A percentile compares a stretch with the other conserved stretches of the same genome.
phyloP scores from a whole-genome alignment of 2,888 invertebrate genomes.

The Marasmarcha lunaedactyla region DNA sequence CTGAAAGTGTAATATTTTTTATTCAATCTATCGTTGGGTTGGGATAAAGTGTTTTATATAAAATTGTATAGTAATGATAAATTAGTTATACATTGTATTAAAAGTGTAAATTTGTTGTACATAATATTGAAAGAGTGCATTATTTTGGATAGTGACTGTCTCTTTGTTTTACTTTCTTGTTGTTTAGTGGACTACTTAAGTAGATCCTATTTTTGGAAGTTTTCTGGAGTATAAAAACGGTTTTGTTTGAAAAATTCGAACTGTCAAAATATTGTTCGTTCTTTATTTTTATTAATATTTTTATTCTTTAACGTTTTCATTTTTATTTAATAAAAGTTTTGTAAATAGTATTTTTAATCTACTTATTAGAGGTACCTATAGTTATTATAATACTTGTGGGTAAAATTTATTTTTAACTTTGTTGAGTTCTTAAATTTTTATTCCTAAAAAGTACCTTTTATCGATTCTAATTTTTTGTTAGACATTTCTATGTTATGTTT shows the following conservation, averaged over 20 bases:
- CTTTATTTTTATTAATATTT: slow-evolving; percentile 10
- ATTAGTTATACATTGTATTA: slow-evolving; percentile 13
- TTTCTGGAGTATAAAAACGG: not conserved
- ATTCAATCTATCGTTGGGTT: not conserved
- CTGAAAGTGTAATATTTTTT: too few relatives aligned
- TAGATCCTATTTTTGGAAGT: not conserved
- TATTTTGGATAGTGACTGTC: slow-evolving; percentile 12
- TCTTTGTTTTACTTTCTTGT: not conserved
- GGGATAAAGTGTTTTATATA: slow-evolving; percentile 8
- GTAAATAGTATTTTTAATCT: slow-evolving; percentile 34
- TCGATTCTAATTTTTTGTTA: slow-evolving; percentile 31
- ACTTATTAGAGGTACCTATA: slow-evolving; percentile 40
- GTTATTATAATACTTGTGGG: slow-evolving; percentile 26
- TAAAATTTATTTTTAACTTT: slow-evolving; percentile 30
- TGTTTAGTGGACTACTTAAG: not conserved
- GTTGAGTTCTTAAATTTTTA: slow-evolving; percentile 59
- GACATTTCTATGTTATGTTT: slow-evolving; percentile 36
- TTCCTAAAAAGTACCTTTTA: slow-evolving; percentile 64
- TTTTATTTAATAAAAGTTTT: slow-evolving; percentile 10
- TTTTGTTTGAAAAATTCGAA: not conserved
- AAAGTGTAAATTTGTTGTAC: slow-evolving; percentile 61
- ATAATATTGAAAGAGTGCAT: slow-evolving; percentile 32
- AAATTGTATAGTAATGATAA: slow-evolving; percentile 17
- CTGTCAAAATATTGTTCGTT: slow-evolving; percentile 6
- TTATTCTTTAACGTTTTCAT: not conserved